These are phyloP conservation scores for Mercenaria mercenaria DNA, from an alignment of 1,140 invertebrate genomes.

Conservation along the genomic window DNA sequence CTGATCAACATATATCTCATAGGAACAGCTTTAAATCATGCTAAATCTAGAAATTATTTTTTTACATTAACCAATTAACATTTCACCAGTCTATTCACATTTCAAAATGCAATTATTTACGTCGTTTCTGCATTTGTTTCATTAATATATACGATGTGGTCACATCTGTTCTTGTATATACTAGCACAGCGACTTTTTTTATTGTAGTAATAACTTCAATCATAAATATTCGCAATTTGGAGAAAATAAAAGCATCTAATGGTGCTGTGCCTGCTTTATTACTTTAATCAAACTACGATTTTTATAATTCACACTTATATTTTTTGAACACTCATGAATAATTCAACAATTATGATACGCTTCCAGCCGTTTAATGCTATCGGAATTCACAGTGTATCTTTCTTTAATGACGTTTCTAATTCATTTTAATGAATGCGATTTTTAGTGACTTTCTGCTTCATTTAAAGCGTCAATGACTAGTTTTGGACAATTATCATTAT, in stretches of 20 bases:
- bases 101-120: neutral
- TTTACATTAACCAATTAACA: too few species aligned
- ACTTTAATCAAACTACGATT: neutral
- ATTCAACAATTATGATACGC: conserved; percentile 23
- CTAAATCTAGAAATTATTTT: too few species aligned
- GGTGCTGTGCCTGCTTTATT: neutral
- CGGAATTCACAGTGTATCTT: conserved; percentile 4
- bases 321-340: conserved; percentile 29
- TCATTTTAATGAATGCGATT: conserved; percentile 31
- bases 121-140: neutral
- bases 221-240: conserved; percentile 4
- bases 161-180: neutral
- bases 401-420: conserved; percentile 21
- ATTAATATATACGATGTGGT: neutral
- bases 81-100: too few species aligned
- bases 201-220: neutral
- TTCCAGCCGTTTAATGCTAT: neutral
- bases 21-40: too few species aligned
- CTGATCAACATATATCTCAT: too few species aligned
- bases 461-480: conserved; percentile 22
- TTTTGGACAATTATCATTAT: neutral
- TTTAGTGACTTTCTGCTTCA: conserved; percentile 5
- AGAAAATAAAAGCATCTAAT: neutral
- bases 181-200: neutral
- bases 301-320: conserved; percentile 32